A percentile compares a stretch with the other conserved stretches of the same genome.
These are phyloP conservation scores for Neolamprologus tretocephalus DNA, from an alignment of 2,113 vertebrate species.

Conservation along the genomic window DNA sequence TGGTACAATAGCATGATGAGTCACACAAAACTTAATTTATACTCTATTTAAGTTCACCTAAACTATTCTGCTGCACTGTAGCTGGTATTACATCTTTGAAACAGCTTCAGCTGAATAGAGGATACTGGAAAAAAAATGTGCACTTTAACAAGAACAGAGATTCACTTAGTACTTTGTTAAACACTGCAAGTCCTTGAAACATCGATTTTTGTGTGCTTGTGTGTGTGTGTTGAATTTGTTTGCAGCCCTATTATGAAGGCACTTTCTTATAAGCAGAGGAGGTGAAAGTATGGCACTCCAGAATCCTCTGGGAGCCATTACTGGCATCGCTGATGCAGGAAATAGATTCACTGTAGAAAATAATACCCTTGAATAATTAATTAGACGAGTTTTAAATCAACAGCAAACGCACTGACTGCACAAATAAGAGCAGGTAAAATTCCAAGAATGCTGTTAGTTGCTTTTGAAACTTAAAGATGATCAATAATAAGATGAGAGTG, in stretches of 20 bases:
- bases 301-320: constrained; percentile 70
- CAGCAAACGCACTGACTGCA: constrained; percentile 39
- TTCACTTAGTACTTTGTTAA: constrained; percentile 32
- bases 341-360: constrained; percentile 73
- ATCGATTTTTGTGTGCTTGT: neutral
- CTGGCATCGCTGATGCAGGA: constrained; percentile 72
- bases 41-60: neutral
- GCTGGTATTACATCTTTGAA: neutral
- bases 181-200: constrained; percentile 9
- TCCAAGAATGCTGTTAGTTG: constrained; percentile 23
- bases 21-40: neutral
- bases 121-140: neutral
- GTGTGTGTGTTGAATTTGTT: neutral
- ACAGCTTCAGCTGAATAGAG: neutral
- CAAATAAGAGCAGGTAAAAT: constrained; percentile 31
- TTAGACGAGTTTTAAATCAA: constrained; percentile 69
- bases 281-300: constrained; percentile 39
- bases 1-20: neutral
- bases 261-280: constrained; percentile 40
- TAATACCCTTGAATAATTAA: constrained; percentile 76
- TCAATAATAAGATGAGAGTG: constrained; percentile 31
- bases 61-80: neutral
- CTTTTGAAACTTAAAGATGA: constrained; percentile 30
- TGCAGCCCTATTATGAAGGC: constrained; percentile 23
- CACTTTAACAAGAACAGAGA: constrained; percentile 1